Conservation (phyloP, 2,797 vertebrate species). For the Limnodromus scolopaceus region DNA sequence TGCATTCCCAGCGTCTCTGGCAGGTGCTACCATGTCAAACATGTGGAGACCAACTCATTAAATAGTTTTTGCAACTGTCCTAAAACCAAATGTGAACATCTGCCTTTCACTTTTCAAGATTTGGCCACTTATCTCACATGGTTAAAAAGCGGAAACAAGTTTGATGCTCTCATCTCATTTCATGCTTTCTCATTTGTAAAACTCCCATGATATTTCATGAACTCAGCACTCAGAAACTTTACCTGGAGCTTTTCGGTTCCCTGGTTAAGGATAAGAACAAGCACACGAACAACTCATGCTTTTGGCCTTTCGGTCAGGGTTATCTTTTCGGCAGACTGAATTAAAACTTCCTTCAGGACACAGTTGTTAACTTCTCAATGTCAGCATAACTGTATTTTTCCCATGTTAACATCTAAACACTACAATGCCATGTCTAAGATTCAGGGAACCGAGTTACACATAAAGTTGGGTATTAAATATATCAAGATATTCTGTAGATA, state of each 20-base stretch:
- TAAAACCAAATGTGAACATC: not conserved
- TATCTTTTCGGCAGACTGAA: not conserved
- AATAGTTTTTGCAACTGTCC: not conserved
- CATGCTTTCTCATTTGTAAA: not conserved
- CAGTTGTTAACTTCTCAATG: not conserved
- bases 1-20: not conserved
- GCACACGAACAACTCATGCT: not conserved
- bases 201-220: not conserved
- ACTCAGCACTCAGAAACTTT: not conserved
- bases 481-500: constrained; percentile 19
- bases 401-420: not conserved
- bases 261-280: not conserved
- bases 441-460: not conserved
- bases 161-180: not conserved
- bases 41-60: not conserved
- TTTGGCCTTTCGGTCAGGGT: not conserved
- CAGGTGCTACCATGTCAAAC: not conserved
- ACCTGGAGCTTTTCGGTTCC: not conserved
- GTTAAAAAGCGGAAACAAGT: not conserved
- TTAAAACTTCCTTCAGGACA: not conserved
- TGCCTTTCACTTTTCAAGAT: not conserved
- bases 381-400: not conserved
- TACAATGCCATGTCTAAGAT: not conserved
- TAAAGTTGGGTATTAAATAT: constrained; percentile 7
- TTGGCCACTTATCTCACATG: not conserved